A percentile compares a stretch with the other conserved stretches of the same genome.
These are phyloP conservation scores for Chloromyia formosa DNA, from an alignment of 2,888 invertebrate genomes.

Conservation along the genomic window DNA sequence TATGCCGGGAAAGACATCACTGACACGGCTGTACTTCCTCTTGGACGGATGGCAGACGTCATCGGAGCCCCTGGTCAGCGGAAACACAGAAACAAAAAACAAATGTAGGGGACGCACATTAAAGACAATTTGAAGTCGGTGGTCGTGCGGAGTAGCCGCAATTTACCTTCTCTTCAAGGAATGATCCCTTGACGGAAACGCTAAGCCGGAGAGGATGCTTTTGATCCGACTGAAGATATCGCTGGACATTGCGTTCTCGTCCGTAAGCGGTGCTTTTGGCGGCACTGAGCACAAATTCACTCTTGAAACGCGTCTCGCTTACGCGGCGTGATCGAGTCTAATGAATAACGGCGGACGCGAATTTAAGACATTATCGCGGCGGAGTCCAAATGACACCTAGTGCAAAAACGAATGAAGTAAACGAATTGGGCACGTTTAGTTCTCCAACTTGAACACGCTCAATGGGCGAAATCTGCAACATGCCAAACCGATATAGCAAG, in stretches of 20 bases:
- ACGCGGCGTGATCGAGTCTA: too few relatives aligned
- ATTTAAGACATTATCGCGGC: too few relatives aligned
- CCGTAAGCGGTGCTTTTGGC: slow-evolving; percentile 16
- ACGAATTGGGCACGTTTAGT: too few relatives aligned
- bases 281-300: neutral
- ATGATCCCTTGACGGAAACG: slow-evolving; percentile 16
- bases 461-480: neutral
- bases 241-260: slow-evolving; percentile 28
- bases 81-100: slow-evolving; percentile 10
- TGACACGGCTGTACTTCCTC: slow-evolving; percentile 58
- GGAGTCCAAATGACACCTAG: too few relatives aligned
- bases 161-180: slow-evolving; percentile 45
- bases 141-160: neutral
- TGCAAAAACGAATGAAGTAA: too few relatives aligned
- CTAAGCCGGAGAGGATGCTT: neutral
- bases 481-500: slow-evolving; percentile 10
- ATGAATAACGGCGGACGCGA: too few relatives aligned
- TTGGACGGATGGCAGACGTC: slow-evolving; percentile 53
- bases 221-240: slow-evolving; percentile 29
- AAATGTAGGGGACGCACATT: neutral
- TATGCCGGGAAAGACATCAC: slow-evolving; percentile 56
- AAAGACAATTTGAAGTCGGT: too few relatives aligned
- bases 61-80: slow-evolving; percentile 50
- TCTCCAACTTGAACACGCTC: neutral
- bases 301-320: neutral